Conservation (phyloP, 2,888 invertebrate species). For the Parnassius glacialis region DNA sequence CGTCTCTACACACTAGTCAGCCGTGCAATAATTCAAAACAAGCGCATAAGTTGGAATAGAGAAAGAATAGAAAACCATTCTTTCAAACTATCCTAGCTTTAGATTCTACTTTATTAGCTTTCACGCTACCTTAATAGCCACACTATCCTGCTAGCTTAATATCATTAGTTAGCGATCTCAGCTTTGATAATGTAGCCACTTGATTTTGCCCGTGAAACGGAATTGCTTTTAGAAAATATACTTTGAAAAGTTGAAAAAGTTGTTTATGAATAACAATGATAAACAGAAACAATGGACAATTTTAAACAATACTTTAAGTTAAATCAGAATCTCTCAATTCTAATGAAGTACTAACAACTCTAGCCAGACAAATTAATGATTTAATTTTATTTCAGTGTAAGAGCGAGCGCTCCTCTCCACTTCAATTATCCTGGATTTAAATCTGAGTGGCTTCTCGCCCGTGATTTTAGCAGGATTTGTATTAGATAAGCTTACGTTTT, state of each 20-base stretch:
- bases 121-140: too few relatives aligned
- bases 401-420: conserved; percentile 30
- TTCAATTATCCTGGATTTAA: conserved; percentile 39
- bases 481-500: conserved; percentile 33
- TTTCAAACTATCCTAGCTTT: not conserved
- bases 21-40: too few relatives aligned
- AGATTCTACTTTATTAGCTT: not conserved
- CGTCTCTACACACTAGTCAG: too few relatives aligned
- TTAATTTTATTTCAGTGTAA: conserved; percentile 40
- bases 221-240: not conserved
- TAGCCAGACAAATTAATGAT: conserved; percentile 34
- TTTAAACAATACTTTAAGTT: conserved; percentile 10
- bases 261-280: not conserved
- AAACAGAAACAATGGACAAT: not conserved
- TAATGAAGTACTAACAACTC: conserved; percentile 28
- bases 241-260: not conserved
- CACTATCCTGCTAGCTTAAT: too few relatives aligned
- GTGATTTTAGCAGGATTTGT: conserved; percentile 22
- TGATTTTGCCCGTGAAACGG: not conserved
- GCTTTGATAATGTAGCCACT: too few relatives aligned
- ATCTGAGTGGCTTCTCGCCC: conserved; percentile 30
- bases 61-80: not conserved
- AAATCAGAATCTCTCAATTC: conserved; percentile 30
- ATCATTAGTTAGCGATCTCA: too few relatives aligned
- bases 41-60: too few relatives aligned